Conservation (phyloP, 2,888 invertebrate genomes). For the Melangyna quadrimaculata region DNA sequence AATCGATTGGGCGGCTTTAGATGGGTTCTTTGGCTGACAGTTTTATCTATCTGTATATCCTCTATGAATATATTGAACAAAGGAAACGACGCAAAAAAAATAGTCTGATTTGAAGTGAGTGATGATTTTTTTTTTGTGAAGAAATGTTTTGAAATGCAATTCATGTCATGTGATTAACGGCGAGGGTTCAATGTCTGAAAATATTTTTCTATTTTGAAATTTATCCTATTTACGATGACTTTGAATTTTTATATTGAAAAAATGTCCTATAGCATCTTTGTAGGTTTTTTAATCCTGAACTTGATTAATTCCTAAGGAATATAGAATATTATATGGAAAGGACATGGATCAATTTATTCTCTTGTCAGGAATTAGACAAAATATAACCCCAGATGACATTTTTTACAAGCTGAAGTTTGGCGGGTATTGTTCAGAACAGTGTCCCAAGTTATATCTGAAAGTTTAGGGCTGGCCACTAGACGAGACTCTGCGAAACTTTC, state of each 20-base stretch:
- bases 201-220: not conserved
- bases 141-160: not conserved
- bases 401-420: too few relatives aligned
- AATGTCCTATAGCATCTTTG: not conserved
- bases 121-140: not conserved
- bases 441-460: too few relatives aligned
- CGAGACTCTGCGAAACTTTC: too few relatives aligned
- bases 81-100: not conserved
- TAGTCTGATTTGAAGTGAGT: not conserved
- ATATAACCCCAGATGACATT: too few relatives aligned
- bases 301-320: too few relatives aligned
- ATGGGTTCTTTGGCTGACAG: not conserved
- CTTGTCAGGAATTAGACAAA: too few relatives aligned
- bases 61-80: not conserved
- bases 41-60: not conserved
- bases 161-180: constrained; percentile 7
- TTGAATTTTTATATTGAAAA: not conserved
- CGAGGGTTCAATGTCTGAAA: not conserved
- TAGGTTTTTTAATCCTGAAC: too few relatives aligned
- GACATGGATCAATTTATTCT: too few relatives aligned
- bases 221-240: too few relatives aligned
- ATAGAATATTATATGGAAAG: too few relatives aligned
- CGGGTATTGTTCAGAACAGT: too few relatives aligned
- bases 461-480: too few relatives aligned
- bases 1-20: constrained; percentile 15